These are phyloP conservation scores for Drosophila birchii DNA, from an alignment of 2,888 invertebrate genomes.

Conservation along the genomic window DNA sequence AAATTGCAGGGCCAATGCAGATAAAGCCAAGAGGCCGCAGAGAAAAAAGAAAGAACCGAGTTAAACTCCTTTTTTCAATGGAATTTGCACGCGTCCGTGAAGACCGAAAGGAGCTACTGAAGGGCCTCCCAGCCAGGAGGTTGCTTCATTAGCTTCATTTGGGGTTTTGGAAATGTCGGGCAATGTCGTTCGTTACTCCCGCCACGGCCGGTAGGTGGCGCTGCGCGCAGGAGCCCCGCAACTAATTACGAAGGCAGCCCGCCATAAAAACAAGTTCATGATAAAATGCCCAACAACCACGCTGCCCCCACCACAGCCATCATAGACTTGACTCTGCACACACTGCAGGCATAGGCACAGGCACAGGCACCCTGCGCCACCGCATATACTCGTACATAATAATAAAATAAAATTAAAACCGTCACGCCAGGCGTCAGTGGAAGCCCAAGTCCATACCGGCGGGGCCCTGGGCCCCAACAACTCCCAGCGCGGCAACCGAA, in stretches of 20 bases:
- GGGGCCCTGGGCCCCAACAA: slow-evolving; percentile 23
- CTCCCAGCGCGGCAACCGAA: slow-evolving; percentile 71
- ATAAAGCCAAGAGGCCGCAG: slow-evolving; percentile 53
- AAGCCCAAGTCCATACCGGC: slow-evolving; percentile 16
- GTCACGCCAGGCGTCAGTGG: slow-evolving; percentile 83
- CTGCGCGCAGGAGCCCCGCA: slow-evolving; percentile 61
- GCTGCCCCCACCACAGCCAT: slow-evolving; percentile 21
- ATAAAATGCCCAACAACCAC: slow-evolving; percentile 39
- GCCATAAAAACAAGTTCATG: slow-evolving; percentile 55
- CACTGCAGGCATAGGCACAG: slow-evolving; percentile 52
- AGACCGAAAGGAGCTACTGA: slow-evolving; percentile 44
- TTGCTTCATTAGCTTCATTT: slow-evolving; percentile 68
- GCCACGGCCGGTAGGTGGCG: slow-evolving; percentile 67
- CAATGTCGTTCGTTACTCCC: slow-evolving; percentile 83
- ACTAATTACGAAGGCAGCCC: slow-evolving; percentile 66
- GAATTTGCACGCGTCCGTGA: slow-evolving; percentile 77
- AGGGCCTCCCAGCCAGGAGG: background rate
- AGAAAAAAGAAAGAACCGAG: slow-evolving; percentile 40
- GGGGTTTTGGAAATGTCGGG: slow-evolving; percentile 74
- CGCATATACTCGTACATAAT: slow-evolving; percentile 61
- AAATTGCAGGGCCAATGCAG: slow-evolving; percentile 70
- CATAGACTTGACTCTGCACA: slow-evolving; percentile 32
- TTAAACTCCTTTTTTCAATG: slow-evolving; percentile 65
- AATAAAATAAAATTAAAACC: slow-evolving; percentile 76
- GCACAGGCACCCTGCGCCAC: slow-evolving; percentile 55